These are phyloP conservation scores for Leptopilina syphax DNA, from an alignment of 2,888 invertebrate genomes.

Conservation along the genomic window DNA sequence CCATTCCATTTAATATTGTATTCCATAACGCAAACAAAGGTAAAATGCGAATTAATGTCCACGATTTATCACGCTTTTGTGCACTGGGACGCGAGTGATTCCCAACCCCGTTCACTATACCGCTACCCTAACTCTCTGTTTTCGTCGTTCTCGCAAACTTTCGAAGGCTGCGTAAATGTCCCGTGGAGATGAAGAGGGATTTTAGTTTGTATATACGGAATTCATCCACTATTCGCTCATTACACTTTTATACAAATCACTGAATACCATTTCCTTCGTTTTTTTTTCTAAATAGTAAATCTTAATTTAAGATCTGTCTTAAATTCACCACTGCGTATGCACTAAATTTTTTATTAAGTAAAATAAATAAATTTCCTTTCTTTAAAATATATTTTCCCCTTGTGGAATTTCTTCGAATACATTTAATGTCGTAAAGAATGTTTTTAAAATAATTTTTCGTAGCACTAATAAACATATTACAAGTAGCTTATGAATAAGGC, in stretches of 20 bases:
- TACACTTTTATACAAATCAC: conserved; percentile 7
- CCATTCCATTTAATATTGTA: conserved; percentile 77
- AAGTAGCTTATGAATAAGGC: too few species aligned
- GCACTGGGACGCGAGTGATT: conserved; percentile 64
- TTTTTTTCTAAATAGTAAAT: background rate
- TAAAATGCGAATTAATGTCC: conserved; percentile 77
- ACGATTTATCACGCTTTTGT: conserved; percentile 77
- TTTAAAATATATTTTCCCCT: too few species aligned
- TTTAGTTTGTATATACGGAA: conserved; percentile 7
- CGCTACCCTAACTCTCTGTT: conserved; percentile 52
- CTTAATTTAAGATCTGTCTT: too few species aligned
- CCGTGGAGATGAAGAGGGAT: conserved; percentile 3
- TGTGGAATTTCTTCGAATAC: too few species aligned
- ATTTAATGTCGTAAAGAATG: too few species aligned
- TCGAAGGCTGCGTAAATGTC: conserved; percentile 54
- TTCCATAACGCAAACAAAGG: conserved; percentile 76
- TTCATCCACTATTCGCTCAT: conserved; percentile 23
- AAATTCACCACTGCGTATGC: too few species aligned
- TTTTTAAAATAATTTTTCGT: too few species aligned
- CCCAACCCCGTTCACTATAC: conserved; percentile 51
- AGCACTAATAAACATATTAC: too few species aligned
- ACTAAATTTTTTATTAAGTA: too few species aligned
- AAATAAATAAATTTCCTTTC: too few species aligned
- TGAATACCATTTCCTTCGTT: background rate
- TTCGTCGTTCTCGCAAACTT: conserved; percentile 55